Base-by-base conservation (phyloP, 2,113 vertebrate genomes). In the Scophthalmus maximus region DNA sequence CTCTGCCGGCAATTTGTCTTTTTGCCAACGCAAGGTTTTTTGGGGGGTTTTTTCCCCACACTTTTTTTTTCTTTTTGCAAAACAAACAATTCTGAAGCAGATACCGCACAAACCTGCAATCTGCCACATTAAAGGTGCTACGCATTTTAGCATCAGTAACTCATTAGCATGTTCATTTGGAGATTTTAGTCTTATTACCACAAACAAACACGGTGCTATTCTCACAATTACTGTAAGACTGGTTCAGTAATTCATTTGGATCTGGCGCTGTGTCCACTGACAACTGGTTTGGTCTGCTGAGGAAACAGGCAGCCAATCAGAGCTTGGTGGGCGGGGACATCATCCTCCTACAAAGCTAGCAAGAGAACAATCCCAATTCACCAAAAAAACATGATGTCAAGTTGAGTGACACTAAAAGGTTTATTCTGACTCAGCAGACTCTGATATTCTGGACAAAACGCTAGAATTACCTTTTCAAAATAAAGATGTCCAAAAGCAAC, bases 1-100 rank as follows among this genome's bases (percentile, higher is more conserved):
- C 61, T 58, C 84, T 73, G 61, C 64, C 0, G 53, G 86, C 86
- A 84, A 78, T 88, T 84, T 85, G 80, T 85, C 78, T 83, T 90
- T 86, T 84, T 88, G 85, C 89, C 87, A 86, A 81, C 52, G 46
- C 59, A 75, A 34, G 74, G 27, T 0, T 12, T 79, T 83, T 58
- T 50, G 5, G 30, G 4, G 4, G 4, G 8, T 49, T 2, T 47
- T 22, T 47, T 22, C 17, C 12, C 27, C n/a, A 9, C 10, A 25
- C 15, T 52, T 46, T 27, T 71, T 49, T 25, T 34, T 30, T 30
- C 11, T 6, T 76, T 81, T 75, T 78, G 85, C 83, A 70, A 83
- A 83, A 83, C 84, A 79, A 81, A 86, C 76, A 84, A 68, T 81
- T 84, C 76, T 69, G 55, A 57, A 81, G 59, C 30, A 76, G 82